Evolutionary conservation across 2,797 vertebrate species (phyloP).

Genomic region (Squalus acanthias): DNA sequence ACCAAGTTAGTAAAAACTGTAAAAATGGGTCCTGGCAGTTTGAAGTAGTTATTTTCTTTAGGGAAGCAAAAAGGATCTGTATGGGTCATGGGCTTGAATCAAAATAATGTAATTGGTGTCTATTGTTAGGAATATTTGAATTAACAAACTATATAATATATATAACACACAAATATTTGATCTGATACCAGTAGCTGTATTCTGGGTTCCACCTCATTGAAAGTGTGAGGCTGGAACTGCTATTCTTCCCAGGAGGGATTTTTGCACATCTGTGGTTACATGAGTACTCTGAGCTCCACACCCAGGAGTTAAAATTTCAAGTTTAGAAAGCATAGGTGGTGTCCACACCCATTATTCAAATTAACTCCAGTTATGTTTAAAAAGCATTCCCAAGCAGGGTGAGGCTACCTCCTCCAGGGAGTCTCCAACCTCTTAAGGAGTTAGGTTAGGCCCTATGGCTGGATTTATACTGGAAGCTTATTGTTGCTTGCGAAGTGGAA

Average conservation of each 20-base stretch:
- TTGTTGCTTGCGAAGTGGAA: neutral
- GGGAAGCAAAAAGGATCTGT: neutral
- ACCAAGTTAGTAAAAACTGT: neutral
- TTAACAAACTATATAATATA: neutral
- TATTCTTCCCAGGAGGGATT: neutral
- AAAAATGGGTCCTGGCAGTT: neutral
- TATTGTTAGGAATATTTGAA: neutral
- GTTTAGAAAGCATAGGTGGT: neutral
- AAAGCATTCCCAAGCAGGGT: neutral
- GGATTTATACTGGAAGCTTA: neutral
- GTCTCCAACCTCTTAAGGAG: neutral
- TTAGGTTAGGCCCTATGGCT: neutral
- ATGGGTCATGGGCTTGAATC: neutral
- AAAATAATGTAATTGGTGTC: neutral
- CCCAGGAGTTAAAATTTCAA: neutral
- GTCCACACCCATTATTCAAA: neutral
- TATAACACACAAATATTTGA: neutral
- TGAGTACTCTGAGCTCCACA: neutral
- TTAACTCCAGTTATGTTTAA: neutral
- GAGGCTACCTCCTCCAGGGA: neutral
- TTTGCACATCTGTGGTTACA: neutral
- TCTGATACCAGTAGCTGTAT: too few relatives aligned
- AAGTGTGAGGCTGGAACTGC: neutral
- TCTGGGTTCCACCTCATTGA: neutral
- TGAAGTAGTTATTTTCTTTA: neutral